Percentiles rank a stretch among this genome's conserved stretches.
Evolutionary conservation across 2,113 vertebrate species (phyloP).

Genomic region (Rostratula benghalensis): DNA sequence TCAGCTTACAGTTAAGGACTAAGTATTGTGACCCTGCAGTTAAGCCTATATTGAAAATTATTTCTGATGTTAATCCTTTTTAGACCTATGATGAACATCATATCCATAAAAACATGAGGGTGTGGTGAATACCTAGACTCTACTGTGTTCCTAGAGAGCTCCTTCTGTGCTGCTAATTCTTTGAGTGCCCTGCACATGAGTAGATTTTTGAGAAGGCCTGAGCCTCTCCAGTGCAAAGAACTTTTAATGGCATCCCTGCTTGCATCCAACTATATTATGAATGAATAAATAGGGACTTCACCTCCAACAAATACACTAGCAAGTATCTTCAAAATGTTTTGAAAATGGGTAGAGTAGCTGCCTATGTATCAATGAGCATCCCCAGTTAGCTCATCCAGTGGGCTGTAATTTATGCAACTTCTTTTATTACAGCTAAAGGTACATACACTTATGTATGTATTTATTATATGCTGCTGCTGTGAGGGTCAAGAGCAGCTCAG

Average conservation of each 20-base stretch:
- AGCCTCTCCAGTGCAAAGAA: background rate
- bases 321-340: background rate
- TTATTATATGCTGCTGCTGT: background rate
- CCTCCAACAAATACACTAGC: background rate
- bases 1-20: background rate
- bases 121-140: background rate
- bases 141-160: background rate
- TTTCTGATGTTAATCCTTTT: background rate
- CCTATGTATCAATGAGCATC: background rate
- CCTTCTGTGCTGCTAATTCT: background rate
- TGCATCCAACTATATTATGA: background rate
- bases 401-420: background rate
- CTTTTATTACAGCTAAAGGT: background rate
- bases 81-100: background rate
- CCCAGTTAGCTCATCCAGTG: background rate
- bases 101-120: background rate
- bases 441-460: background rate
- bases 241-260: background rate
- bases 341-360: background rate
- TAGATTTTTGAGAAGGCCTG: background rate
- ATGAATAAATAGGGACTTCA: background rate
- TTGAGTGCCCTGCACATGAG: background rate
- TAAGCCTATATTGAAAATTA: background rate
- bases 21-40: background rate
- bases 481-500: background rate